Evolutionary conservation across 2,888 invertebrate species (phyloP).

Genomic region (Oligia latruncula): DNA sequence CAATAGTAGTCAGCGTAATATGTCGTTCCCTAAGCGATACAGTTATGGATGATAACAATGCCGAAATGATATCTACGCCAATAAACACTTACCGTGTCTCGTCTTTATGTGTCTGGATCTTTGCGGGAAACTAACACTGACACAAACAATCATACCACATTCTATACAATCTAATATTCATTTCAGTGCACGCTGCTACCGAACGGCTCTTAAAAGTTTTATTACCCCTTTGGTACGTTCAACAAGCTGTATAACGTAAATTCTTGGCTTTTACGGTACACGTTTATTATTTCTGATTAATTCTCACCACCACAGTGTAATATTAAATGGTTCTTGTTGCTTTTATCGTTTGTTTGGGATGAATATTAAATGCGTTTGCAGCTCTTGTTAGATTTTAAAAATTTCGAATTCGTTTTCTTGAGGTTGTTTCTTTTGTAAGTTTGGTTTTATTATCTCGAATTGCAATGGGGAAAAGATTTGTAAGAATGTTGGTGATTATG

Average conservation of each 20-base stretch:
- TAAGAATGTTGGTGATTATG: background rate
- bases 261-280: conserved; percentile 64
- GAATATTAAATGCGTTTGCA: conserved; percentile 52
- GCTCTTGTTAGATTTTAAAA: conserved; percentile 37
- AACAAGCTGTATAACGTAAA: conserved; percentile 66
- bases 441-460: conserved; percentile 3
- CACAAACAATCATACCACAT: conserved; percentile 78
- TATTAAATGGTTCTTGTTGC: conserved; percentile 59
- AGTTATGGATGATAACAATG: conserved; percentile 64
- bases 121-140: conserved; percentile 69
- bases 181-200: conserved; percentile 75
- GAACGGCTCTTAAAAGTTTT: conserved; percentile 72
- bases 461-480: background rate
- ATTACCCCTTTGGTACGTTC: conserved; percentile 67
- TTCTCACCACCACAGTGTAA: conserved; percentile 55
- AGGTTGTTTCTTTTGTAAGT: conserved; percentile 6
- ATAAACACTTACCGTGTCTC: conserved; percentile 72
- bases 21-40: conserved; percentile 11
- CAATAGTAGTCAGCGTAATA: background rate
- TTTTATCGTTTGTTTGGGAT: conserved; percentile 54
- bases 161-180: conserved; percentile 80
- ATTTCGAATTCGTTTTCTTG: conserved; percentile 20
- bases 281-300: conserved; percentile 64
- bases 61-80: conserved; percentile 70
- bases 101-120: conserved; percentile 61